Conservation (phyloP, 2,888 invertebrate species). For the Troides oblongomaculatus region DNA sequence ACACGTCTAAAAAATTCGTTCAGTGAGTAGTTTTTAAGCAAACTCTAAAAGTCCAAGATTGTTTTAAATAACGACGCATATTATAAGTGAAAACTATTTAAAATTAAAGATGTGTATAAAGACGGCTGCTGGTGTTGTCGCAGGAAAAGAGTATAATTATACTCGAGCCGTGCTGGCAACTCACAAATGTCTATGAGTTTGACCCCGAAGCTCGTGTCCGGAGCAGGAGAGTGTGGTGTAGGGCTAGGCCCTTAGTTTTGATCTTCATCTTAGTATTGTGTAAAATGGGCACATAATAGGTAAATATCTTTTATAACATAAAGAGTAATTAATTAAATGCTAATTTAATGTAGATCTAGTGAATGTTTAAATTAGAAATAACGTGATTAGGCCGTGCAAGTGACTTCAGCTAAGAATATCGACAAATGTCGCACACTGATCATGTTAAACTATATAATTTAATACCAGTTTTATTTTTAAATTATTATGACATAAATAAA, state of each 20-base stretch:
- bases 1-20: slow-evolving; percentile 54
- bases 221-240: slow-evolving; percentile 75
- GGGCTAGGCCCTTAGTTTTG: slow-evolving; percentile 77
- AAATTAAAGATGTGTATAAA: slow-evolving; percentile 10
- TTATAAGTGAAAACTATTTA: background rate
- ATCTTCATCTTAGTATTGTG: slow-evolving; percentile 70
- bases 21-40: slow-evolving; percentile 13
- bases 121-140: slow-evolving; percentile 21
- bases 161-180: slow-evolving; percentile 55
- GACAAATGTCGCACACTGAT: slow-evolving; percentile 70
- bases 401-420: slow-evolving; percentile 75
- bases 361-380: slow-evolving; percentile 56
- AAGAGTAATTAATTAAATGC: slow-evolving; percentile 27
- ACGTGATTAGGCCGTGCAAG: slow-evolving; percentile 55
- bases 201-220: slow-evolving; percentile 80
- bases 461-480: slow-evolving; percentile 58
- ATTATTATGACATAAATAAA: slow-evolving; percentile 32
- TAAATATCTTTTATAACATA: slow-evolving; percentile 57
- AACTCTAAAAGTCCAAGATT: slow-evolving; percentile 1
- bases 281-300: slow-evolving; percentile 81
- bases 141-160: slow-evolving; percentile 23
- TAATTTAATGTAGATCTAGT: slow-evolving; percentile 30
- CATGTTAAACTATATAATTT: slow-evolving; percentile 61
- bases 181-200: slow-evolving; percentile 77
- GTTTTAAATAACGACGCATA: background rate